Conservation (phyloP, 2,797 vertebrate genomes). For the Pangasius mekongensis region DNA sequence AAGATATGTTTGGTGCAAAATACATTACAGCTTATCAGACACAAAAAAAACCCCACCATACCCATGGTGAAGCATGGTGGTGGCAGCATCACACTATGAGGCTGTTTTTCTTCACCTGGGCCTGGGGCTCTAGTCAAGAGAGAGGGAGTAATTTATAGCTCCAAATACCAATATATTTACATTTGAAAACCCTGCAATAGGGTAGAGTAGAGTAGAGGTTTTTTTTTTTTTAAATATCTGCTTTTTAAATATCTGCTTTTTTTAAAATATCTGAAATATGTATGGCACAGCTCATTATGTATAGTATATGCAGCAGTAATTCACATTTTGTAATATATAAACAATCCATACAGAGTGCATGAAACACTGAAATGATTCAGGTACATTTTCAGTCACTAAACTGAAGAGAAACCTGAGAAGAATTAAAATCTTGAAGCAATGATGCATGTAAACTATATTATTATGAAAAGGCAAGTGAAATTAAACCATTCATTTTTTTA, state of each 20-base stretch:
- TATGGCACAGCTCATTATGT: background rate
- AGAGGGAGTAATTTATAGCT: background rate
- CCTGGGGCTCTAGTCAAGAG: background rate
- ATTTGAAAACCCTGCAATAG: background rate
- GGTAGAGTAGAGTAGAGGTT: background rate
- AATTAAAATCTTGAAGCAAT: slow-evolving; percentile 5
- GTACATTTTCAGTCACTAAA: background rate
- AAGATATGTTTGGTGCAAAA: background rate
- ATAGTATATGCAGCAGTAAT: background rate
- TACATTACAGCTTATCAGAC: background rate
- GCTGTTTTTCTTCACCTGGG: background rate
- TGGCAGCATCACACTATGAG: background rate
- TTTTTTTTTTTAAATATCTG: no score
- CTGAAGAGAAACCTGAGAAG: background rate
- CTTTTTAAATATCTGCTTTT: no score
- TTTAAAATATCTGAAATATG: no score
- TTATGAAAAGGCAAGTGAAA: slow-evolving; percentile 26
- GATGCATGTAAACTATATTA: slow-evolving; percentile 10
- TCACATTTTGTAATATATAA: background rate
- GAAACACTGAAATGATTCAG: background rate
- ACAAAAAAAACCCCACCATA: background rate
- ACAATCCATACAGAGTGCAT: background rate
- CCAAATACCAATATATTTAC: background rate
- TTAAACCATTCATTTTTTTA: slow-evolving; percentile 30
- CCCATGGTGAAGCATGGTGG: background rate